Evolutionary conservation across 2,113 vertebrate genomes (phyloP), one percentile per base, ranked within the genome.

Genomic region (Vimba vimba): DNA sequence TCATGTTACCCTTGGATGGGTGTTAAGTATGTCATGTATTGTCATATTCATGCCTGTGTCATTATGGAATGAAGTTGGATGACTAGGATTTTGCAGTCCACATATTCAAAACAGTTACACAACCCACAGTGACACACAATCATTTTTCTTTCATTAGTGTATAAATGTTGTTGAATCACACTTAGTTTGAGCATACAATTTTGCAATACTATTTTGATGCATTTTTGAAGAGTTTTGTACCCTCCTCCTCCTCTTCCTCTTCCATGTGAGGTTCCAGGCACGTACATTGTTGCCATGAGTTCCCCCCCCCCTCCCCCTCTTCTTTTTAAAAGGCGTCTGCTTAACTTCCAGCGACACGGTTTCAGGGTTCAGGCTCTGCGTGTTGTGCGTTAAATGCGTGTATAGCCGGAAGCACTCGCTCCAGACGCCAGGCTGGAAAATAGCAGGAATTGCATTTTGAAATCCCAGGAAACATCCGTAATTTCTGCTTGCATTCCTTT

Each of bases 401-500:
- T 86, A 43, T 78, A 74, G 84, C 88, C 87, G 87, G 92, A 94
- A 92, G 89, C 89, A 87, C 90, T 90, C 87, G 90, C 88, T 91
- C 89, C 90, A 91, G 89, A 91, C 90, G 88, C 85, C 80, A 62
- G 57, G 71, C 87, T 89, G 85, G 66, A 92, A 92, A 93, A 90
- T 74, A 90, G 82, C 91, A 86, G 89, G 92, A 92, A 92, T 92
- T 47, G 43, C 47, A 71, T 85, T 68, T 88, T 68, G 52, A 93
- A 94, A 92, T 93, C 90, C 91, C 92, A 92, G 93, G 92, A 91
- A 92, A 93, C 93, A 92, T 94, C 91, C 87, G 90, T 93, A 93
- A 94, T 93, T 93, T 94, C 90, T 86, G 81, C 66, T 79, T 84
- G 85, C 95, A 94, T 95, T 95, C 94, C 93, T 93, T 93, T 93